A percentile compares a stretch with the other conserved stretches of the same genome.
Conservation (phyloP, 2,113 vertebrate genomes). For the Lota lota region DNA sequence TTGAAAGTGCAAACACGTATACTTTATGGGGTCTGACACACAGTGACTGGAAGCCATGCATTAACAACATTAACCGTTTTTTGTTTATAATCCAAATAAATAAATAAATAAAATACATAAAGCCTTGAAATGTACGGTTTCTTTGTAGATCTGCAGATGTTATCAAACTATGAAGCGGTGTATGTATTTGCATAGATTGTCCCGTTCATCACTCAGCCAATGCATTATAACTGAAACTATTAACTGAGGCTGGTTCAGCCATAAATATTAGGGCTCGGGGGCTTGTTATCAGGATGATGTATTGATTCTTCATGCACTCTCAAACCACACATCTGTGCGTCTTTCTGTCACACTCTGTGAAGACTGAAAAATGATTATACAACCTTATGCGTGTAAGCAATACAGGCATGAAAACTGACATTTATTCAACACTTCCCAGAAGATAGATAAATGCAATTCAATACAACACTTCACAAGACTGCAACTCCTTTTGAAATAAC, state of each 20-base stretch:
- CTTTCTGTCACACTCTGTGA: slow-evolving; percentile 29
- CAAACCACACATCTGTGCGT: slow-evolving; percentile 15
- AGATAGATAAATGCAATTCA: slow-evolving; percentile 19
- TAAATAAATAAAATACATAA: background rate
- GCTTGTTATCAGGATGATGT: slow-evolving; percentile 33
- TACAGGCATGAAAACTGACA: slow-evolving; percentile 7
- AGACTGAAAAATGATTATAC: slow-evolving; percentile 22
- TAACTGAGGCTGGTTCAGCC: slow-evolving; percentile 17
- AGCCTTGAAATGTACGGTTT: background rate
- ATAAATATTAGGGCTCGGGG: slow-evolving; percentile 17
- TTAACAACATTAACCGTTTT: background rate
- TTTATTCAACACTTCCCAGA: slow-evolving; percentile 14
- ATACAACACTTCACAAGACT: background rate
- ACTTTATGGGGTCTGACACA: no score
- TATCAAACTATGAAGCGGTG: background rate
- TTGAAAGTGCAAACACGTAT: no score
- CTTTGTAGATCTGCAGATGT: background rate
- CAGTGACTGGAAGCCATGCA: no score
- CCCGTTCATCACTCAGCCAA: slow-evolving; percentile 5
- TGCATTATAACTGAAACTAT: slow-evolving; percentile 24
- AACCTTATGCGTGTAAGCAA: slow-evolving; percentile 13
- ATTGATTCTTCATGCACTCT: slow-evolving; percentile 25
- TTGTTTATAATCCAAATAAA: background rate
- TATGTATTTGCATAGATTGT: slow-evolving; percentile 13
- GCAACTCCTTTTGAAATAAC: background rate